A percentile compares a stretch with the other conserved stretches of the same genome.
Evolutionary conservation across 2,797 vertebrate genomes (phyloP).

Genomic region (Sarcoramphus papa): DNA sequence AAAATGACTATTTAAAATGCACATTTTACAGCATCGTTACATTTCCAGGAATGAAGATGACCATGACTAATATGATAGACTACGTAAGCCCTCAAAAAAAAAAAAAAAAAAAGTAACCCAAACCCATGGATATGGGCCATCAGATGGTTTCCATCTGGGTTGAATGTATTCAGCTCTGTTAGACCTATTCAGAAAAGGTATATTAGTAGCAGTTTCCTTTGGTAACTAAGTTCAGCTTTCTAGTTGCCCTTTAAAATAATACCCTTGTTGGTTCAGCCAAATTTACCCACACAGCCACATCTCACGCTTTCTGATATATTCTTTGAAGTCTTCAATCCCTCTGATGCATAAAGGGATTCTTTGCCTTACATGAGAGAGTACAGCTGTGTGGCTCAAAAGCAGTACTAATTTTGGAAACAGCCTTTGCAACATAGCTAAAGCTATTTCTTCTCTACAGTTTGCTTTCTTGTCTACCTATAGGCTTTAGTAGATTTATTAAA

Average conservation of each 20-base stretch:
- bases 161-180: background rate
- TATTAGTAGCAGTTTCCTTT: background rate
- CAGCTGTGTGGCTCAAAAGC: slow-evolving; percentile 52
- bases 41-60: background rate
- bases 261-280: background rate
- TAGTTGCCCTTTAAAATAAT: background rate
- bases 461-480: slow-evolving; percentile 12
- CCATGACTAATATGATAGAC: background rate
- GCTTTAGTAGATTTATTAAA: slow-evolving; percentile 20
- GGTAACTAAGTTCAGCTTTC: background rate
- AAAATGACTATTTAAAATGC: background rate
- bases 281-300: background rate
- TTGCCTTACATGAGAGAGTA: slow-evolving; percentile 55
- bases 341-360: slow-evolving; percentile 55
- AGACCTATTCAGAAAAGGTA: background rate
- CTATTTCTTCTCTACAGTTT: slow-evolving; percentile 12
- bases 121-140: background rate
- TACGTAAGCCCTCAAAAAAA: background rate
- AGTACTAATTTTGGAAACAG: slow-evolving; percentile 62
- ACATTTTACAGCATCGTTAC: background rate
- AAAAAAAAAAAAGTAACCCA: background rate
- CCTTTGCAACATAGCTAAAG: slow-evolving; percentile 23
- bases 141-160: background rate
- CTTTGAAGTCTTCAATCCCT: slow-evolving; percentile 54
- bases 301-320: slow-evolving; percentile 15